Base-by-base conservation (phyloP, 1,140 invertebrate species). In the Dolichoris vasculosae region DNA sequence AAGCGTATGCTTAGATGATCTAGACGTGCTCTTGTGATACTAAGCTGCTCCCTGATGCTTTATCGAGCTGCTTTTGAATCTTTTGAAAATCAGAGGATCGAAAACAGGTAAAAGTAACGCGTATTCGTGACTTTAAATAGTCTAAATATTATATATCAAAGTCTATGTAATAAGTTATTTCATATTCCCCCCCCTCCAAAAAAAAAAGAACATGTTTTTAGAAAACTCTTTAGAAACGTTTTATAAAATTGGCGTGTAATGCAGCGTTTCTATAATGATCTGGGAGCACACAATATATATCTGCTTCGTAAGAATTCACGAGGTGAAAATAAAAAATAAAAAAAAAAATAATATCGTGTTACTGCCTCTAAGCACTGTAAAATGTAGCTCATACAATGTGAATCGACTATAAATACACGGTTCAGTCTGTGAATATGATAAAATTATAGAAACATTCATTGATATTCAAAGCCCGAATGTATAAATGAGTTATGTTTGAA, bases 1-100 rank as follows among this genome's bases (percentile, higher is more conserved):
- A 87, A 78, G 63, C 82, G 38, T 87, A 87, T 55, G 80, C 79
- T 86, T 86, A 86, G 73, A 3, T 82, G 87, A 82, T 89, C 87
- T 90, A 91, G 89, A 89, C 88, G 87, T 91, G 90, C 88, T 91
- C 88, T 92, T 92, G 91, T 92, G 91, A 92, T 92, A 93, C 88
- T 89, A 91, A 89, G 71, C 40, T 87, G 89, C 90, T 91, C 88
- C 89, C 90, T 86, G 89, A 89, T 89, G 79, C 86, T 89, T 86
- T 88, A 85, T 88, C 81, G 87, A 90, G 87, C 88, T 87, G 90
- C 89, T 91, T 92, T 82, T 81, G 48, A 85, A 81, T 81, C 67
- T 76, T 85, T 85, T 82, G 43, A 85, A 26, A 84, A 82, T 86
- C 0, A 63, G 35, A 75, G 69, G 55, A 55, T 51, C 59, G 86